Base-by-base conservation (phyloP, 2,888 invertebrate species). In the Resseliella maxima region DNA sequence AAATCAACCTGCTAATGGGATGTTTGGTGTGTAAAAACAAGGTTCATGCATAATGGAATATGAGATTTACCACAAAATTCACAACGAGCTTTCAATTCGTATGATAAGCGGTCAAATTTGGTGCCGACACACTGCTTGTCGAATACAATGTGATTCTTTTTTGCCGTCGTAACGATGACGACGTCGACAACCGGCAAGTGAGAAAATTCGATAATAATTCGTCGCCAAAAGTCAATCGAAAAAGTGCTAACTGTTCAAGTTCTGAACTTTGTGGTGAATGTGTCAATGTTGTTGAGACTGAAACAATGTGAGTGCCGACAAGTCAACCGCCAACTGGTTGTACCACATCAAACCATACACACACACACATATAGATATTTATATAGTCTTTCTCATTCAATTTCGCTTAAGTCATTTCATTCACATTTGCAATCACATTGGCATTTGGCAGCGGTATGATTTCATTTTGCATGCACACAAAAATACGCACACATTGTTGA, bases 231-330 rank as follows among this genome's bases (percentile, higher is more conserved):
- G 72, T 72, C 72, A 72, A 72, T 72, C 72, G 72, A 72, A 72
- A 72, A 72, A 72, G 31, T 72, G 72, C 6, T 72, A 72, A 72
- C 31, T 72, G 72, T 72, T 72, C 10, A 72, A 72, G 72, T 72
- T 72, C 31, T 72, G 72, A 72, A 72, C 72, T 72, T 72, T 72
- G 18, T 35, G 31, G 72, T 72, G 72, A n/a, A 72, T 72, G 72
- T 72, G 72, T 72, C 31, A 72, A 31, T 72, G 72, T 72, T 72
- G 72, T 8, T 72, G 72, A 31, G 72, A 72, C n/a, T 31, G 35
- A 31, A 72, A 72, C 72, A 15, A 27, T 31, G 0, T n/a, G 72
- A 72, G 15, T n/a, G n/a, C 0, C 72, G 72, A 72, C 72, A 72
- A 72, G 31, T 8, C n/a, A 31, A 35, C 72, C 72, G 31, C 24